These are phyloP conservation scores for Polia nebulosa DNA, from an alignment of 2,888 invertebrate species.

Conservation along the genomic window DNA sequence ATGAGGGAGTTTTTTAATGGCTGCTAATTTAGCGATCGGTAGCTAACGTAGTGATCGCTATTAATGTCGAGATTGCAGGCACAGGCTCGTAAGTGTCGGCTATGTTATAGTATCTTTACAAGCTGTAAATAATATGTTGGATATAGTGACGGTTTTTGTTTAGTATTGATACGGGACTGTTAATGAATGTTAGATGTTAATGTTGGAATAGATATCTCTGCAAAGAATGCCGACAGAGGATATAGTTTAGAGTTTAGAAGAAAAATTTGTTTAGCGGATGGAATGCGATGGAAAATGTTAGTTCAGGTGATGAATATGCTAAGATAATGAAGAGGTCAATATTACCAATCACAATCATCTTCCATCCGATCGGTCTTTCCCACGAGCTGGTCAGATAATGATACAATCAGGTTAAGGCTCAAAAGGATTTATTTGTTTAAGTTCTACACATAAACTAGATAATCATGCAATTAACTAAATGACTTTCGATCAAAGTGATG, in stretches of 20 bases:
- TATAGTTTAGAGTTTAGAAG: background rate
- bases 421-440: too few species aligned
- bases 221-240: constrained; percentile 1
- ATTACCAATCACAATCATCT: background rate
- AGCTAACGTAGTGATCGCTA: too few species aligned
- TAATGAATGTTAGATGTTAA: constrained; percentile 23
- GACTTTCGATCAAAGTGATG: too few species aligned
- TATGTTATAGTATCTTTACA: constrained; percentile 12
- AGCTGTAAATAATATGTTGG: constrained; percentile 34
- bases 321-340: background rate
- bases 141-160: constrained; percentile 14
- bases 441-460: too few species aligned
- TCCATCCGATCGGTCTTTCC: background rate
- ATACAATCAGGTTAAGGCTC: too few species aligned
- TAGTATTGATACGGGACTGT: background rate
- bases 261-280: constrained; percentile 2
- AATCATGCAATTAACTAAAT: too few species aligned
- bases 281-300: constrained; percentile 1
- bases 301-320: background rate
- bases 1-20: too few species aligned
- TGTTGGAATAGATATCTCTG: constrained; percentile 23
- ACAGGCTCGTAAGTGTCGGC: too few species aligned
- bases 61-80: too few species aligned
- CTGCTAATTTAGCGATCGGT: too few species aligned
- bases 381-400: background rate